These are phyloP conservation scores for Metallyticus violacea DNA, from an alignment of 2,888 invertebrate species.

Conservation along the genomic window DNA sequence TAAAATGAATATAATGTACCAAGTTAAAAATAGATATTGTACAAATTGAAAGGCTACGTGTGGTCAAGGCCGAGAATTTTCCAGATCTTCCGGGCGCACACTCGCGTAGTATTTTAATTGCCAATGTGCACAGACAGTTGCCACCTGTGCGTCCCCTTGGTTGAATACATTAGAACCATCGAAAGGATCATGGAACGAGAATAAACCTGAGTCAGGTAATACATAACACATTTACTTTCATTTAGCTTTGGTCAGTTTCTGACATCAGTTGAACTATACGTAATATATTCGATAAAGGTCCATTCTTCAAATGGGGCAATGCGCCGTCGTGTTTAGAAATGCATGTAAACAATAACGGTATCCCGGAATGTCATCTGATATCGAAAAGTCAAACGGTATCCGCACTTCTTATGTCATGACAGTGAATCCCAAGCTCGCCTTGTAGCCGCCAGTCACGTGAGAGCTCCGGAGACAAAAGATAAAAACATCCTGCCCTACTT, in stretches of 20 bases:
- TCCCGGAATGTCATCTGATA: background rate
- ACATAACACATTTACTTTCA: background rate
- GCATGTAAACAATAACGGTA: background rate
- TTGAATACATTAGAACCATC: background rate
- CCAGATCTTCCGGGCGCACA: no score
- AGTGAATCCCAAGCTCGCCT: no score
- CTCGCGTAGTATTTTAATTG: no score
- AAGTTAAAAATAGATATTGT: no score
- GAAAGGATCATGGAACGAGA: background rate
- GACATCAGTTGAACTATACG: background rate
- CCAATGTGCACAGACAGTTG: no score
- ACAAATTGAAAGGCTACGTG: no score
- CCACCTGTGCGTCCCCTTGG: no score
- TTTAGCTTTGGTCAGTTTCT: background rate
- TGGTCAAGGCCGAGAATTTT: no score
- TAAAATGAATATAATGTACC: no score
- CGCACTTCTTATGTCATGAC: background rate
- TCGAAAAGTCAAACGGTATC: background rate
- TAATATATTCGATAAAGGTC: background rate
- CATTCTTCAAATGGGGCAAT: background rate
- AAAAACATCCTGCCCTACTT: background rate
- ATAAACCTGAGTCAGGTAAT: background rate
- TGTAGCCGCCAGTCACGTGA: no score
- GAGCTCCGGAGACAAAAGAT: background rate
- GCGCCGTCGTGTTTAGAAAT: background rate